Evolutionary conservation across 1,140 invertebrate genomes (phyloP).

Genomic region (Nylanderia fulva): DNA sequence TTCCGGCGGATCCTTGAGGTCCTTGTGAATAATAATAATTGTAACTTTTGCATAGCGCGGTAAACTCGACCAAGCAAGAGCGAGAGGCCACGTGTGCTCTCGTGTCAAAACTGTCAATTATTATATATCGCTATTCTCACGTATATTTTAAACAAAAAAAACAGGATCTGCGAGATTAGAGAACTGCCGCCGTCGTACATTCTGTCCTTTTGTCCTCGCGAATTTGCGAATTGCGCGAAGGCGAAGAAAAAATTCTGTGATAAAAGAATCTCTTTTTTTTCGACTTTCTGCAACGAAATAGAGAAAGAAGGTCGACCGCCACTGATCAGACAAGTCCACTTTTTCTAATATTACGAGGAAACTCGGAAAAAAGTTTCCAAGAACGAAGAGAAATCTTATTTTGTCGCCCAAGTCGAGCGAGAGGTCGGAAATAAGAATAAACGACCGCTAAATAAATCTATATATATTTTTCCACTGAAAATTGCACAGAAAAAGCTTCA

Average conservation of each 20-base stretch:
- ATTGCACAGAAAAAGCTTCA: background rate
- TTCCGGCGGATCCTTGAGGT: conserved; percentile 63
- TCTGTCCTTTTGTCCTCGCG: conserved; percentile 15
- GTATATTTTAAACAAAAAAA: conserved; percentile 6
- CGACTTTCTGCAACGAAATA: conserved; percentile 44
- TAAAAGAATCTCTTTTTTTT: conserved; percentile 76
- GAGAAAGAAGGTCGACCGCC: background rate
- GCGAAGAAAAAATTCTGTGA: conserved; percentile 76
- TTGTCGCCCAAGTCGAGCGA: background rate
- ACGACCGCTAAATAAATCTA: background rate
- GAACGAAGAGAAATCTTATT: background rate
- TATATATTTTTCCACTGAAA: background rate
- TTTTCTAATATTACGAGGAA: background rate
- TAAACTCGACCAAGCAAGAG: conserved; percentile 45
- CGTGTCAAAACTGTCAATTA: conserved; percentile 67
- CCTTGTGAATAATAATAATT: conserved; percentile 71
- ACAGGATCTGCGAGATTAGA: conserved; percentile 2
- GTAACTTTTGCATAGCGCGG: conserved; percentile 59
- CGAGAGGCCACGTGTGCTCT: conserved; percentile 3
- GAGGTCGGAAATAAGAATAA: background rate
- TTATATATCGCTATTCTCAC: conserved; percentile 25
- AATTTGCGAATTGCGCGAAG: conserved; percentile 22
- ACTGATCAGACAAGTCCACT: background rate
- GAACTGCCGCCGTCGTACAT: conserved; percentile 28
- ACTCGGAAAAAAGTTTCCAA: background rate